Evolutionary conservation across 2,113 vertebrate species (phyloP).

Genomic region (Sinosuthora webbiana): DNA sequence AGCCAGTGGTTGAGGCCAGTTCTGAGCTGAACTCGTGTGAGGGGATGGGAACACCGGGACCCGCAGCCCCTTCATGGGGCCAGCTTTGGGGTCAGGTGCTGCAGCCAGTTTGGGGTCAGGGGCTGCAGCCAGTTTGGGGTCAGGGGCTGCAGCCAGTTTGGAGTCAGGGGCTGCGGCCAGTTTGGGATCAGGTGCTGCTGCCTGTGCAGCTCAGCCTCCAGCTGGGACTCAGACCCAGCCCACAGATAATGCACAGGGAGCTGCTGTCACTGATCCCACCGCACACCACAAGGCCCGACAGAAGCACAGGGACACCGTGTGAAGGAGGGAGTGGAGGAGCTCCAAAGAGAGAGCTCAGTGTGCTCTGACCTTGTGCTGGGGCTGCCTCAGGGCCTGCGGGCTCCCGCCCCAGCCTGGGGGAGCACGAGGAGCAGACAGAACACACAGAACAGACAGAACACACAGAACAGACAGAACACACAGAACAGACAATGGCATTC

Average conservation of each 20-base stretch:
- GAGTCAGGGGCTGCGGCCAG: no score
- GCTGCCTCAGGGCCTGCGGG: background rate
- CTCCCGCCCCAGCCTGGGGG: background rate
- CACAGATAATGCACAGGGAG: background rate
- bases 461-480: background rate
- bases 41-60: background rate
- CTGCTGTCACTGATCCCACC: background rate
- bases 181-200: background rate
- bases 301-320: background rate
- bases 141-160: no score
- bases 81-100: background rate
- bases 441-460: background rate
- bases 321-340: background rate
- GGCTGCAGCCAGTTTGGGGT: no score
- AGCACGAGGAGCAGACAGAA: background rate
- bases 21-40: slow-evolving; percentile 11
- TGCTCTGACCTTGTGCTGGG: background rate
- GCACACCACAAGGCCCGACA: background rate
- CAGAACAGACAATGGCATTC: no score
- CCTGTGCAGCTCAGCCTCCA: background rate
- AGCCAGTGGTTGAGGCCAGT: background rate
- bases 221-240: background rate
- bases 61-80: background rate
- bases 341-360: background rate
- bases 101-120: no score